Evolutionary conservation across 2,888 invertebrate species (phyloP).

Genomic region (Alviniconcha strummeri): DNA sequence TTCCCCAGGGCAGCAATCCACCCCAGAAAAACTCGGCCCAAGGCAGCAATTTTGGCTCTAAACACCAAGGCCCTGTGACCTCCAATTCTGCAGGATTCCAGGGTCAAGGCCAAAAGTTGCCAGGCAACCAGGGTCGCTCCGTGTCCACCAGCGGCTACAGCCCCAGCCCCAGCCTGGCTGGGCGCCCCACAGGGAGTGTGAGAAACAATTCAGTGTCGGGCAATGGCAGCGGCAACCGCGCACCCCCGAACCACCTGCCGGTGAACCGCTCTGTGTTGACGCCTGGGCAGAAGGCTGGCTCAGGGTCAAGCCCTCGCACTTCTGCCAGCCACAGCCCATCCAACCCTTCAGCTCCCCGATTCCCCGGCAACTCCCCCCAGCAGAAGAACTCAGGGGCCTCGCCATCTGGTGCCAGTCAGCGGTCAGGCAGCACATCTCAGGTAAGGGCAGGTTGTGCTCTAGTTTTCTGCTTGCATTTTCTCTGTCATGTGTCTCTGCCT

Average conservation of each 20-base stretch:
- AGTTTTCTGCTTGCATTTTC: neutral
- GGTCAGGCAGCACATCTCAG: constrained; percentile 19
- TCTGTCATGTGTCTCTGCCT: neutral
- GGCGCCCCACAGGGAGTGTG: constrained; percentile 2
- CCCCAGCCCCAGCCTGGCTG: neutral
- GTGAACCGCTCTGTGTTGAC: constrained; percentile 23
- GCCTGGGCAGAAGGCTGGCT: constrained; percentile 14
- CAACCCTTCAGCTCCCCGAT: constrained; percentile 20
- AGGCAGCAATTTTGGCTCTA: neutral
- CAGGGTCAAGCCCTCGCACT: constrained; percentile 20
- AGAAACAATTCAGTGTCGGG: constrained; percentile 28
- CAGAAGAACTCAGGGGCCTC: constrained; percentile 19
- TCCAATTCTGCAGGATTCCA: neutral
- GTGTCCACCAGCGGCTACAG: constrained; percentile 1
- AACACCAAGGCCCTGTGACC: neutral
- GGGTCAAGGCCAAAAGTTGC: constrained; percentile 12
- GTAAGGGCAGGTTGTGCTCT: neutral
- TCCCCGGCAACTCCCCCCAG: constrained; percentile 15
- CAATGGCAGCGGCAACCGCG: constrained; percentile 5
- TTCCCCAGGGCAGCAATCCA: neutral
- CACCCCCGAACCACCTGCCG: constrained; percentile 30
- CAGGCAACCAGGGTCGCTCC: constrained; percentile 2
- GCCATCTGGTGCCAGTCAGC: constrained; percentile 15
- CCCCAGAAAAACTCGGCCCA: neutral
- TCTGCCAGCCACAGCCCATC: constrained; percentile 24